Base-by-base conservation (phyloP, 2,797 vertebrate species). In the Macroramphosus scolopax region DNA sequence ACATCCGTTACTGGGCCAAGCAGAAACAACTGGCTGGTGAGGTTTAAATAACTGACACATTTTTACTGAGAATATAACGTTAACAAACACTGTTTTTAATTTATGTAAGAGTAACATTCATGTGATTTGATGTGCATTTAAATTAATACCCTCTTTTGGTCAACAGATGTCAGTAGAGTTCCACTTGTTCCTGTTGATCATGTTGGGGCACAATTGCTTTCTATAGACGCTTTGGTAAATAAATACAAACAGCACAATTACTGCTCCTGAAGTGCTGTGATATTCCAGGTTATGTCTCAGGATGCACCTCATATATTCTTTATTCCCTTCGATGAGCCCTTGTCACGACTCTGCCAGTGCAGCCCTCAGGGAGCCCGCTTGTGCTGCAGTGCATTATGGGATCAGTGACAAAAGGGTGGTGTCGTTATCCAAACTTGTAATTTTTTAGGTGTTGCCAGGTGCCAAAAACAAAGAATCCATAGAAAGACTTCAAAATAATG, bases 1-100 rank as follows among this genome's bases (percentile, higher is more conserved):
- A 87, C 0, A 16, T 95, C 51, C 90, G 95, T 24, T 90, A 91
- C 75, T 98, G 95, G 95, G 95, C 94, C 36, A 92, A 92, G 64
- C 91, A 91, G 70, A 93, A 93, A 59, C 88, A 91, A 29, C 79
- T 96, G 43, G 92, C 94, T 37, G 95, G 95, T 97, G 78, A 78
- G 77, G 25, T 24, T 26, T 10, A 26, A 26, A n/a, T n/a, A n/a
- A n/a, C n/a, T n/a, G n/a, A n/a, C n/a, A n/a, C n/a, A n/a, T n/a
- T n/a, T n/a, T n/a, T n/a, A n/a, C n/a, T n/a, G n/a, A n/a, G n/a
- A n/a, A n/a, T n/a, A n/a, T n/a, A n/a, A n/a, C n/a, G n/a, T n/a
- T n/a, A n/a, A n/a, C n/a, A n/a, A n/a, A n/a, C n/a, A n/a, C n/a
- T n/a, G n/a, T n/a, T n/a, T n/a, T n/a, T n/a, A n/a, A n/a, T n/a